Percentiles rank a stretch among this genome's conserved stretches.
These are phyloP conservation scores for Psittacula derbiana DNA, from an alignment of 2,797 vertebrate species.

Conservation along the genomic window DNA sequence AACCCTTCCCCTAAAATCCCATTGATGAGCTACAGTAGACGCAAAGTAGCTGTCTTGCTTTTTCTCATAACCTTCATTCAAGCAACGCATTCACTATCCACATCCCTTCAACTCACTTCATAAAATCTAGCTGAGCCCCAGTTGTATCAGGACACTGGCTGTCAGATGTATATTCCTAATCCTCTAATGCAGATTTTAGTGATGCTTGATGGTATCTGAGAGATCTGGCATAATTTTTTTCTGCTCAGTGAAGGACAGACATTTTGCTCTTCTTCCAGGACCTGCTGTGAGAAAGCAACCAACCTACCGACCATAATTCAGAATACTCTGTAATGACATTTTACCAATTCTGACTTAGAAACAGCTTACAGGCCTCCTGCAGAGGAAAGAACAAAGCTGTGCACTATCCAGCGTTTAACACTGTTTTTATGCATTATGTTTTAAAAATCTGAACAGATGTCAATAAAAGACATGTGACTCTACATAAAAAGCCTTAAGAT, in stretches of 20 bases:
- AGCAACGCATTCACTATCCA: not conserved
- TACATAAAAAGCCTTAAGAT: not conserved
- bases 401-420: not conserved
- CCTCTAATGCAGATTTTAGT: not conserved
- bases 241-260: not conserved
- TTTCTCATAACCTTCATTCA: not conserved
- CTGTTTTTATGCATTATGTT: not conserved
- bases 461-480: not conserved
- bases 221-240: not conserved
- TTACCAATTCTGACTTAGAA: not conserved
- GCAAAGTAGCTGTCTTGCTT: not conserved
- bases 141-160: not conserved
- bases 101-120: not conserved
- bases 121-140: not conserved
- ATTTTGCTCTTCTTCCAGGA: not conserved
- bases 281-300: not conserved
- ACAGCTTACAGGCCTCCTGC: not conserved
- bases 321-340: not conserved
- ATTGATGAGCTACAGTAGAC: not conserved
- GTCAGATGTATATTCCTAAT: not conserved
- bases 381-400: not conserved
- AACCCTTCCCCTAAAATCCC: not conserved
- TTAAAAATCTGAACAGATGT: not conserved
- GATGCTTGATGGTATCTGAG: not conserved
- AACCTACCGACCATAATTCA: not conserved